Conservation (phyloP, 2,888 invertebrate genomes). For the Sicus ferrugineus region DNA sequence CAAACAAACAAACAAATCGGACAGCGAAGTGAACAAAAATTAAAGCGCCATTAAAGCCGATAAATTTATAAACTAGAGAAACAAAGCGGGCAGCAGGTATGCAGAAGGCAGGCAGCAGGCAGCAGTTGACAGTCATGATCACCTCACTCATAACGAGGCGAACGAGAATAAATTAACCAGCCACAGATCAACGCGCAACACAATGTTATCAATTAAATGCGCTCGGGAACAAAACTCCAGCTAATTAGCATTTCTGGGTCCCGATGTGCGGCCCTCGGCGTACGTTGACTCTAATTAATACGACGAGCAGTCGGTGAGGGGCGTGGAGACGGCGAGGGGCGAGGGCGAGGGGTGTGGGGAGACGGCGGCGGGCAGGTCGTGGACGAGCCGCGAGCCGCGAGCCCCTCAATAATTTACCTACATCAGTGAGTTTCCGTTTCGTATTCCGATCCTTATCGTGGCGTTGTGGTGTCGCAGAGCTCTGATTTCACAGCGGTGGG, state of each 20-base stretch:
- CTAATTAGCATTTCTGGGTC: slow-evolving; percentile 59
- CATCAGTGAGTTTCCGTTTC: slow-evolving; percentile 60
- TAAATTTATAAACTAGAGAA: slow-evolving; percentile 30
- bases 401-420: slow-evolving; percentile 61
- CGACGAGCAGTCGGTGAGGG: slow-evolving; percentile 29
- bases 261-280: slow-evolving; percentile 44
- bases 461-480: slow-evolving; percentile 35
- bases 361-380: not conserved
- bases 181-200: slow-evolving; percentile 29
- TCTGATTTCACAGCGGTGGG: slow-evolving; percentile 48
- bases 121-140: not conserved
- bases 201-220: slow-evolving; percentile 40
- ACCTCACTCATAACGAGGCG: not conserved
- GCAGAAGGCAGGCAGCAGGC: not conserved
- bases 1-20: not conserved
- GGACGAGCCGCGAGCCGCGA: not conserved
- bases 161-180: slow-evolving; percentile 35
- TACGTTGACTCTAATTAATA: slow-evolving; percentile 61
- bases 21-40: slow-evolving; percentile 6
- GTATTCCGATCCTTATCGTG: slow-evolving; percentile 26
- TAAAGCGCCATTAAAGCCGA: slow-evolving; percentile 33
- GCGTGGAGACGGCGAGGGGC: not conserved
- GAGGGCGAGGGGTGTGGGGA: not conserved
- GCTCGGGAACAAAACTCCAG: slow-evolving; percentile 45
- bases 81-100: not conserved